Conservation (phyloP, 2,888 invertebrate species). For the Lasioglossum pauxillum region DNA sequence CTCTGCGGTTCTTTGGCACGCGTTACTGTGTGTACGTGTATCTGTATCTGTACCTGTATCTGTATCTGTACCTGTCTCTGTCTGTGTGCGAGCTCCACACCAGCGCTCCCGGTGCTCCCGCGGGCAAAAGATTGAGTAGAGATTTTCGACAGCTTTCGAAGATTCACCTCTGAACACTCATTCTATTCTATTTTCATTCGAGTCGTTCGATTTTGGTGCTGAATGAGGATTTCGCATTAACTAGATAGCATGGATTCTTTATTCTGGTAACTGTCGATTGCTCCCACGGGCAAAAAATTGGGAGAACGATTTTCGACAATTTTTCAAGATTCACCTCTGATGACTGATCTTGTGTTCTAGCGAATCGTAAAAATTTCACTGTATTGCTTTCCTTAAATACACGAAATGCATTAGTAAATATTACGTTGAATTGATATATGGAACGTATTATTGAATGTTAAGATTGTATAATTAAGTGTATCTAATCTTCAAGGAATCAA, state of each 20-base stretch:
- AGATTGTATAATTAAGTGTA: background rate
- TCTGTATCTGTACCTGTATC: background rate
- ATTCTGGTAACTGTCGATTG: background rate
- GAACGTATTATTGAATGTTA: background rate
- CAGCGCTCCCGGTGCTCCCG: background rate
- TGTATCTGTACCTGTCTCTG: background rate
- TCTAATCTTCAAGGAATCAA: background rate
- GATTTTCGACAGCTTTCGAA: background rate
- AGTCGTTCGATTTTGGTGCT: background rate
- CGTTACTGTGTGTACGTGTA: background rate
- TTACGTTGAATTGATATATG: background rate
- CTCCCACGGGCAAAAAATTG: background rate
- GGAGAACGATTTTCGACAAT: background rate
- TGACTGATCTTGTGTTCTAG: background rate
- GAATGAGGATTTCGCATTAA: background rate
- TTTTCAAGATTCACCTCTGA: too few species aligned
- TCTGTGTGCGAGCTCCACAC: background rate
- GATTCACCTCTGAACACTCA: background rate
- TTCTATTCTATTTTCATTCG: background rate
- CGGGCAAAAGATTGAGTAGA: background rate
- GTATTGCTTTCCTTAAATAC: background rate
- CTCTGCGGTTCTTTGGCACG: conserved; percentile 11
- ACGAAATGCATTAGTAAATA: background rate
- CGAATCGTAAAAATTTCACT: background rate
- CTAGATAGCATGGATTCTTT: too few species aligned